Evolutionary conservation across 2,113 vertebrate species (phyloP).

Genomic region (Miniopterus natalensis): DNA sequence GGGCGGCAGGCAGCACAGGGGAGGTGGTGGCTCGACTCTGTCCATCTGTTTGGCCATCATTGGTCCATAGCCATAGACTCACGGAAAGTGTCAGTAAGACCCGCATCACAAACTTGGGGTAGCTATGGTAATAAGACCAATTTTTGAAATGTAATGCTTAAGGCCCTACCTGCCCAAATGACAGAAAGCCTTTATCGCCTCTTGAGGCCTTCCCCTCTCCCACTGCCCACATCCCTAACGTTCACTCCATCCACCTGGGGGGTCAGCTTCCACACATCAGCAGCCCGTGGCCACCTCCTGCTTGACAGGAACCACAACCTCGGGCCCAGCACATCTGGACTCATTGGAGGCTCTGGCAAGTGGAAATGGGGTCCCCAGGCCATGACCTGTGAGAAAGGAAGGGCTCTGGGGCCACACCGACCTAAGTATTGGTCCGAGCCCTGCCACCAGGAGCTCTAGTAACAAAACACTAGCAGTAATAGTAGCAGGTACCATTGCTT

Average conservation of each 20-base stretch:
- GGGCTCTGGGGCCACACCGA: neutral
- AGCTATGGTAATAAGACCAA: neutral
- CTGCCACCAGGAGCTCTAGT: no score
- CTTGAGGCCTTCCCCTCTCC: neutral
- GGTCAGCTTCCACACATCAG: accelerated
- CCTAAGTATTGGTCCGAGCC: neutral
- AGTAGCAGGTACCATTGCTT: no score
- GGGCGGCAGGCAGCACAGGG: accelerated
- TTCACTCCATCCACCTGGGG: accelerated
- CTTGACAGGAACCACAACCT: neutral
- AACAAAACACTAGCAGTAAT: neutral
- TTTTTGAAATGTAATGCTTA: neutral
- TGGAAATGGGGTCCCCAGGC: neutral
- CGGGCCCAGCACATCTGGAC: neutral
- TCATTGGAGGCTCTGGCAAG: neutral
- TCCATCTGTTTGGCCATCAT: neutral
- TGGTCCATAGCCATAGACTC: neutral
- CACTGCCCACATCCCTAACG: neutral
- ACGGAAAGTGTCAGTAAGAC: neutral
- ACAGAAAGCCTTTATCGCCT: neutral
- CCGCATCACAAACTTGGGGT: neutral
- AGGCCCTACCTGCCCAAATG: neutral
- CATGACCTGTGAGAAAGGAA: neutral
- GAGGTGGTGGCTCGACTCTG: neutral
- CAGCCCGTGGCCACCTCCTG: neutral